Conservation (phyloP, 2,888 invertebrate genomes). For the Drosophila vallismaia region DNA sequence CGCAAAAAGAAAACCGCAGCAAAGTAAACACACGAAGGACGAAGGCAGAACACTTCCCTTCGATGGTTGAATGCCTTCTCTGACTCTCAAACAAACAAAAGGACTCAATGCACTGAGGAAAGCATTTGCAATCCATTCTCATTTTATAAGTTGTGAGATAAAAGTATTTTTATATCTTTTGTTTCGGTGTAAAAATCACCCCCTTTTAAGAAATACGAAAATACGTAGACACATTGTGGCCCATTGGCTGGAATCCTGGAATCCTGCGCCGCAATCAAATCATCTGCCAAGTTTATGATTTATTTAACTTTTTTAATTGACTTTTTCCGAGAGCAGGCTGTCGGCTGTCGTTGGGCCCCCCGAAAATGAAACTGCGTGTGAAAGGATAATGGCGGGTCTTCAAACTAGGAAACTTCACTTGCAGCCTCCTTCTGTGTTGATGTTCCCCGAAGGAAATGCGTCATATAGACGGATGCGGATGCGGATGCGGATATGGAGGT, state of each 20-base stretch:
- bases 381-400: constrained; percentile 78
- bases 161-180: background rate
- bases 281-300: constrained; percentile 83
- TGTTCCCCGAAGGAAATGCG: constrained; percentile 61
- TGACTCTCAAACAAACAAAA: constrained; percentile 60
- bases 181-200: constrained; percentile 20
- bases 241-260: constrained; percentile 49
- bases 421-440: constrained; percentile 47
- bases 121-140: background rate
- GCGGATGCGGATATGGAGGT: constrained; percentile 45
- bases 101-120: constrained; percentile 7
- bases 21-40: constrained; percentile 69
- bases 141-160: background rate
- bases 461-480: constrained; percentile 56
- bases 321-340: constrained; percentile 78
- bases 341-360: constrained; percentile 14
- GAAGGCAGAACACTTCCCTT: constrained; percentile 49
- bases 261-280: constrained; percentile 80
- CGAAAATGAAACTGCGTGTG: constrained; percentile 71
- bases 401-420: constrained; percentile 66
- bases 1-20: constrained; percentile 74
- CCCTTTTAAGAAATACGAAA: constrained; percentile 8
- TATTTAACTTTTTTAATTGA: constrained; percentile 84
- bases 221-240: constrained; percentile 58
- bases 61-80: constrained; percentile 64